Base-by-base conservation (phyloP, 2,888 invertebrate genomes). In the Athripsodes cinereus region DNA sequence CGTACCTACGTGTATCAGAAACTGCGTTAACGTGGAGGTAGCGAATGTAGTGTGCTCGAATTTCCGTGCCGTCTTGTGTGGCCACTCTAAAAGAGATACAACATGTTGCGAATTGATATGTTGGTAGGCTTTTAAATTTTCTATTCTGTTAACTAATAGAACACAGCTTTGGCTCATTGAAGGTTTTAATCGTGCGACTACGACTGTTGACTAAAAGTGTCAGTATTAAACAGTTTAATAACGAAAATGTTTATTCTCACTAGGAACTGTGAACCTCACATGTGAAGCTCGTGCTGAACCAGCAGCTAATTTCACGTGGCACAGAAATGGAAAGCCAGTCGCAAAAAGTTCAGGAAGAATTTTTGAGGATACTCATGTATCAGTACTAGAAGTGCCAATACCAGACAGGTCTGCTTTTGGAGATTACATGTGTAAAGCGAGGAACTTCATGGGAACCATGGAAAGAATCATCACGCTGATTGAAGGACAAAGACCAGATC, bases 251-350 rank as follows among this genome's bases (percentile, higher is more conserved):
- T 13, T 52, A 19, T 52, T n/a, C 2, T 11, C 11, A 21, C 44
- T 50, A 60, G 83, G 83, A 18, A 71, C 70, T 26, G 80, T 78
- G 2, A 81, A 81, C 68, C 72, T 86, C 59, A 79, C 79, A 13
- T 85, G 85, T 70, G 72, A 77, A 66, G 81, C 78, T 54, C 73
- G 75, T 61, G 80, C 79, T 3, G 79, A 79, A 66, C 82, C 82
- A 1, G 71, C 74, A 16, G 78, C 81, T n/a, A 74, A 71, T 52
- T 82, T 81, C 64, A 73, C 72, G 52, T 82, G 82, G 82, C 64
- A 67, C 44, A 66, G 69, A 56, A 68, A 69, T 56, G 67, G 68
- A 61, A 65, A 64, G 53, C 62, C 52, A 49, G 61, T 59, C 10
- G 61, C 58, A 59, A 64, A 62, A 61, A 69, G 59, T 67, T 69